These are phyloP conservation scores for Hyperoplus immaculatus DNA, from an alignment of 2,797 vertebrate genomes.

Conservation along the genomic window DNA sequence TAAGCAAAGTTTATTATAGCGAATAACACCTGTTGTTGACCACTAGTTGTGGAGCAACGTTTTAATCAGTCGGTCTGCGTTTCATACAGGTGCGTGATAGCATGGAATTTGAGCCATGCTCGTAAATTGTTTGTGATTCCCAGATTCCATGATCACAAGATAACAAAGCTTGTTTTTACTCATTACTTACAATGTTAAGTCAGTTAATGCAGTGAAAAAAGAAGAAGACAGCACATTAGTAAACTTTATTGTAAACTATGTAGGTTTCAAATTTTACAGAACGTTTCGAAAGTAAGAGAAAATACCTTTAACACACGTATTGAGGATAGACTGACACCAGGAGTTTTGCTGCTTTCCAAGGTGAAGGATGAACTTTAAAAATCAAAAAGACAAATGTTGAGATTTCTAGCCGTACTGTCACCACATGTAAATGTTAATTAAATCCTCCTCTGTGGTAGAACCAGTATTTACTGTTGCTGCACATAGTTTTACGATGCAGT, in stretches of 20 bases:
- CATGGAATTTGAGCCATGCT: too few species aligned
- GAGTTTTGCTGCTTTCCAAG: slow-evolving; percentile 4
- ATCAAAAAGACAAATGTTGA: slow-evolving; percentile 1
- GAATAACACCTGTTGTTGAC: slow-evolving; percentile 4
- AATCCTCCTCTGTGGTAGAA: not conserved
- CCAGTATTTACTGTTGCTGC: not conserved
- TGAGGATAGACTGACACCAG: not conserved
- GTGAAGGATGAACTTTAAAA: not conserved
- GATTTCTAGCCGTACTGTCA: not conserved
- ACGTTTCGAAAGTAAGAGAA: not conserved
- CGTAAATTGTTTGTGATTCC: too few species aligned
- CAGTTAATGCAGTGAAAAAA: not conserved
- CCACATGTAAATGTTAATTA: not conserved
- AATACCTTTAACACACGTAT: too few species aligned
- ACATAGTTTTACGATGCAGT: slow-evolving; percentile 9
- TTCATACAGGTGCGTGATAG: not conserved
- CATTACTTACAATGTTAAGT: not conserved
- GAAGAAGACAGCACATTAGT: not conserved
- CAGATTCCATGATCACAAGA: too few species aligned
- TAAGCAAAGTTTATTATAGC: not conserved
- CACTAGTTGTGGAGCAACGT: not conserved
- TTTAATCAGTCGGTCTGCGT: not conserved
- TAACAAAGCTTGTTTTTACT: too few species aligned
- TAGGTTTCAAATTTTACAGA: not conserved
- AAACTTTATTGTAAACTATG: not conserved